Conservation (phyloP, 2,888 invertebrate genomes). For the Nomada hirtipes region DNA sequence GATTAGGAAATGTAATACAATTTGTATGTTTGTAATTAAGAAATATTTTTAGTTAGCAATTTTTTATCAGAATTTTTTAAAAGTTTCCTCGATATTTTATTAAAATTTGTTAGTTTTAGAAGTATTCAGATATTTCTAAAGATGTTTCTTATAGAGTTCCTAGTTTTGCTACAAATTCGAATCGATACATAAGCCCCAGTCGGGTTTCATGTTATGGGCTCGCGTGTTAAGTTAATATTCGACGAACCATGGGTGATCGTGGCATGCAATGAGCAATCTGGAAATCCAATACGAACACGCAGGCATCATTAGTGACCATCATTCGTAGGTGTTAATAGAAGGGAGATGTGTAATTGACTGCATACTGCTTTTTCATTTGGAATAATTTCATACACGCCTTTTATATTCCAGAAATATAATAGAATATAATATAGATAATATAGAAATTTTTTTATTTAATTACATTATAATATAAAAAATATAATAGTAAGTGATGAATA, state of each 20-base stretch:
- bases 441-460: too few species aligned
- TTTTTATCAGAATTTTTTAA: background rate
- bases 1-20: background rate
- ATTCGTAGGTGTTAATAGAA: background rate
- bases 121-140: too few species aligned
- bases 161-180: constrained; percentile 1
- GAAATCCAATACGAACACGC: constrained; percentile 28
- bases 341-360: background rate
- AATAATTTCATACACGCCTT: background rate
- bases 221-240: constrained; percentile 45
- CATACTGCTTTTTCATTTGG: background rate
- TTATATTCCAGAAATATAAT: too few species aligned
- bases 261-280: constrained; percentile 60
- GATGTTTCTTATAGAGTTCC: background rate
- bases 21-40: too few species aligned
- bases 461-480: too few species aligned
- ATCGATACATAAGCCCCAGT: constrained; percentile 7
- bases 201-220: constrained; percentile 25
- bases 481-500: too few species aligned
- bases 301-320: constrained; percentile 9
- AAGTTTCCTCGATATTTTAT: background rate
- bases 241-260: constrained; percentile 29
- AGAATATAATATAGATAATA: too few species aligned
- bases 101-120: too few species aligned
- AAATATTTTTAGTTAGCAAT: too few species aligned